Percentiles rank a stretch among this genome's conserved stretches.
These are phyloP conservation scores for Microhierax caerulescens DNA, from an alignment of 2,797 vertebrate species.

Conservation along the genomic window DNA sequence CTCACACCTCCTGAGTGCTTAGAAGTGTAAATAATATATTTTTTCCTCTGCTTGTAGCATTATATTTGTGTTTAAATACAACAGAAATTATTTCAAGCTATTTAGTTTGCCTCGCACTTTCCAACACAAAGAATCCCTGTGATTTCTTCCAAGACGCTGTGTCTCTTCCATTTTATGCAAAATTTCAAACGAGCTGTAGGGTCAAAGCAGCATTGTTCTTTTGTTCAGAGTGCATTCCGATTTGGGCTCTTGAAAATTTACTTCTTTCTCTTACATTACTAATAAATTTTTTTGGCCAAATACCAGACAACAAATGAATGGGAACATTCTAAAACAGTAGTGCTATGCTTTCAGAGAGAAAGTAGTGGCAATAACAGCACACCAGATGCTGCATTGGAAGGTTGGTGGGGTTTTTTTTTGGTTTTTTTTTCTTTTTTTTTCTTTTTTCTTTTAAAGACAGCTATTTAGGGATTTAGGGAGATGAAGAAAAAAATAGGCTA, in stretches of 20 bases:
- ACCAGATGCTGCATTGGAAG: conserved; percentile 24
- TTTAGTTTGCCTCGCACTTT: conserved; percentile 49
- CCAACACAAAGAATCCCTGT: conserved; percentile 37
- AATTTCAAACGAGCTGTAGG: neutral
- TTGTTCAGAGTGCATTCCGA: neutral
- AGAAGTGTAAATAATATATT: conserved; percentile 30
- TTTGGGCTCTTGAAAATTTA: neutral
- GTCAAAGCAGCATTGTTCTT: neutral
- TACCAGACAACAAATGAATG: conserved; percentile 19
- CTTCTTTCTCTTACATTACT: neutral
- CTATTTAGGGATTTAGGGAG: conserved; percentile 15
- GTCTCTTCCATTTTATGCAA: conserved; percentile 5
- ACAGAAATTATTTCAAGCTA: conserved; percentile 33
- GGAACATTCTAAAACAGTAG: conserved; percentile 18
- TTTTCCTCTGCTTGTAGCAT: neutral
- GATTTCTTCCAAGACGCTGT: conserved; percentile 6
- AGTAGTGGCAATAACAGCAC: conserved; percentile 19
- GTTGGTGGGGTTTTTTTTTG: too few species aligned
- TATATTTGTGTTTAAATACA: conserved; percentile 49
- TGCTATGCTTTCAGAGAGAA: neutral
- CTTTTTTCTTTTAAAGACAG: neutral
- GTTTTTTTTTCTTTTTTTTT: neutral
- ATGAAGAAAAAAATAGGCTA: neutral
- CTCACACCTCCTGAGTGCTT: conserved; percentile 24
- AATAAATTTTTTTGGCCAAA: conserved; percentile 10